Percentiles rank a stretch among this genome's conserved stretches.
Evolutionary conservation across 1,140 invertebrate species (phyloP).

Genomic region (Meloidogyne hapla): DNA sequence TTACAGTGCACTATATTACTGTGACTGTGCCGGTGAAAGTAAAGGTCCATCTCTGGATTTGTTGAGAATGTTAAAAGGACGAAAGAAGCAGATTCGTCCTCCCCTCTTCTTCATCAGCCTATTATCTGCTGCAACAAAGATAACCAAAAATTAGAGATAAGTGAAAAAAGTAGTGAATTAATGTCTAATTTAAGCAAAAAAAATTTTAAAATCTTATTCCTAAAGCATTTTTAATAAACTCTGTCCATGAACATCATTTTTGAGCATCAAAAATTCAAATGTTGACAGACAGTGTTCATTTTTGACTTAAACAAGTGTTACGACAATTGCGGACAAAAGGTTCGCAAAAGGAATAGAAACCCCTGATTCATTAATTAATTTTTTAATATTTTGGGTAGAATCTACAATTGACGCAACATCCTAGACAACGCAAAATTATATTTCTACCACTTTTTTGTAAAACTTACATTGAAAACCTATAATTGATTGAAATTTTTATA

Average conservation of each 20-base stretch:
- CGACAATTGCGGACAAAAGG: no score
- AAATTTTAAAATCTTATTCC: neutral
- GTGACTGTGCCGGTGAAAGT: neutral
- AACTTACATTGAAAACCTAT: slow-evolving; percentile 1
- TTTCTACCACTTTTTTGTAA: neutral
- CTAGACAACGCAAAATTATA: neutral
- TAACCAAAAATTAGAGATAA: neutral
- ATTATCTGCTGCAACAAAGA: neutral
- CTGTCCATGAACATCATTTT: no score
- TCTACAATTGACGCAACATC: no score
- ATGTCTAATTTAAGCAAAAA: neutral
- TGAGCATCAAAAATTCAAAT: no score
- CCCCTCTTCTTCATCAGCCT: neutral
- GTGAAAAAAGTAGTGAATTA: neutral
- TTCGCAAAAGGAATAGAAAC: no score
- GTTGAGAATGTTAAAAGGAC: neutral
- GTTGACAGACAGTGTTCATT: no score
- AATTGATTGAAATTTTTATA: neutral
- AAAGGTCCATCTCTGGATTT: neutral
- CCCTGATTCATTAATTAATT: no score
- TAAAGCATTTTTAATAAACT: no score
- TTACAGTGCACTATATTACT: neutral
- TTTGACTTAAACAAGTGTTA: no score
- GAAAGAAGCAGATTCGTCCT: neutral
- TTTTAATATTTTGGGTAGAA: no score